Evolutionary conservation across 2,888 invertebrate species (phyloP).

Genomic region (Sericinus montela): DNA sequence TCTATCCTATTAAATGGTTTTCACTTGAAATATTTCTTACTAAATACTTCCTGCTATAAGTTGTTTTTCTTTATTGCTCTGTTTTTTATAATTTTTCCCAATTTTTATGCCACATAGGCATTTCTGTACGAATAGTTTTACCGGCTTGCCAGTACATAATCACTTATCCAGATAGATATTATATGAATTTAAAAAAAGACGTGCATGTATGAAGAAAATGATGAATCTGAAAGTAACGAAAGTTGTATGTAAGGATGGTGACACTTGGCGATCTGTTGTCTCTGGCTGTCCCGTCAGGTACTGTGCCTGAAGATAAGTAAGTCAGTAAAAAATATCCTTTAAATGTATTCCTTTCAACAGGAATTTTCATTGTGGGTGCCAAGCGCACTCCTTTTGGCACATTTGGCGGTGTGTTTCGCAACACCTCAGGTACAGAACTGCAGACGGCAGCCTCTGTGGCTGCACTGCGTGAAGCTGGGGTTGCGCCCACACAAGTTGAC

Average conservation of each 20-base stretch:
- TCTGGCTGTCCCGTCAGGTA: too few relatives aligned
- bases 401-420: constrained; percentile 91
- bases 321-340: not conserved
- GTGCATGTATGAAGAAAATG: too few relatives aligned
- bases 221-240: too few relatives aligned
- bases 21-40: not conserved
- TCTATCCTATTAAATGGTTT: not conserved
- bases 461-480: constrained; percentile 86
- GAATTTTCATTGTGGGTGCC: constrained; percentile 95
- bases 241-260: too few relatives aligned
- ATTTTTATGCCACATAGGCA: not conserved
- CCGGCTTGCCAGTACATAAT: too few relatives aligned
- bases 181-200: not conserved
- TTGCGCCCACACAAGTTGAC: constrained; percentile 92
- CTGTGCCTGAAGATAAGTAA: not conserved
- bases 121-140: too few relatives aligned
- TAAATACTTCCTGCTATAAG: too few relatives aligned
- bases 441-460: constrained; percentile 90
- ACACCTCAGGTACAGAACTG: constrained; percentile 86
- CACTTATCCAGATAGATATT: not conserved
- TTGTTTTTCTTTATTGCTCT: too few relatives aligned
- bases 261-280: too few relatives aligned
- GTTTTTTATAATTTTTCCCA: too few relatives aligned
- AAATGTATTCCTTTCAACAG: constrained; percentile 55
- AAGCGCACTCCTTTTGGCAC: constrained; percentile 98